Base-by-base conservation (phyloP, 2,888 invertebrate species). In the Liposcelis brunnea region DNA sequence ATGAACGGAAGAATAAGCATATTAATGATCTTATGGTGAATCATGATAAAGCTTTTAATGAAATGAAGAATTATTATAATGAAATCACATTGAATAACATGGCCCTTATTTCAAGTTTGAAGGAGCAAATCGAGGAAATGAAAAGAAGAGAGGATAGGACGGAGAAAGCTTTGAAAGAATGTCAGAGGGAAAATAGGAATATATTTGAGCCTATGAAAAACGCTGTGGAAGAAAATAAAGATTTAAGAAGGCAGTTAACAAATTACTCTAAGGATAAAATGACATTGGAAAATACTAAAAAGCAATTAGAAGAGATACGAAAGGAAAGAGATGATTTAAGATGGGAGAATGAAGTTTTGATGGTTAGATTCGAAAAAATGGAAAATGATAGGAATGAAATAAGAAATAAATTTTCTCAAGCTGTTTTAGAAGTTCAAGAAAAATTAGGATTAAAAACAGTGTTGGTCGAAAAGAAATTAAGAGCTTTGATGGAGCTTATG, bases 1-100 rank as follows among this genome's bases (percentile, higher is more conserved):
- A 91, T 59, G 90, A 91, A 58, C 71, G 89, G 35, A 94, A 94
- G 64, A 90, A 90, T 62, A 75, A 75, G 43, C 91, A 91, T 59
- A 74, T 93, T 3, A 74, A 77, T 10, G 79, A 79, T 33, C 63
- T 94, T 48, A 83, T 85, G 51, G 60, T 61, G 52, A 77, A 81
- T 55, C 91, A 95, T 57, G 87, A 89, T 50, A 75, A 75, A 53
- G 80, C 86, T 0, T 87, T 90, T 59, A 72, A 76, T 37, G 87
- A 93, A 60, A 79, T 94, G 66, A 93, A 91, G 61, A 85, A 82
- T 61, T 94, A 93, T 64, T 95, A 93, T 58, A 91, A 91, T 56
- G 90, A 93, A 55, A 91, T 94, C 44, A 90, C 90, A 0, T 67
- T 90, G 11, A 93, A 93, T 61, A 94, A 94, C 64, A 68, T 94